These are phyloP conservation scores for Dryobotodes eremita DNA, from an alignment of 2,888 invertebrate genomes.

Conservation along the genomic window DNA sequence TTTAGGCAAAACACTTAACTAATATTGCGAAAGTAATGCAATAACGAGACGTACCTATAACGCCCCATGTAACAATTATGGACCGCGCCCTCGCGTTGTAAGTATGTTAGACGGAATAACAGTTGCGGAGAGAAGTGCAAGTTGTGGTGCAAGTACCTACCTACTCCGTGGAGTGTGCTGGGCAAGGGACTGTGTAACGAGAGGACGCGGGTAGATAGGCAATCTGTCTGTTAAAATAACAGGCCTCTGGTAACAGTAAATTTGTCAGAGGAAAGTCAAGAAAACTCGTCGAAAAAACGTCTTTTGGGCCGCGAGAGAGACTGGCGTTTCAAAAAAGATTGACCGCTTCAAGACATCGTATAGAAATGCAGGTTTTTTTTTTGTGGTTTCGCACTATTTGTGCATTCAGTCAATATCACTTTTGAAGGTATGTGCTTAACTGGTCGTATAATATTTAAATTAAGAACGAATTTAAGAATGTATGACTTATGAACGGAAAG, in stretches of 20 bases:
- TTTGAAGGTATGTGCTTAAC: no score
- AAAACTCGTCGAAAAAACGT: no score
- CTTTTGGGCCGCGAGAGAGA: no score
- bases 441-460: neutral
- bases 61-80: conserved; percentile 78
- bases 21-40: conserved; percentile 75
- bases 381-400: no score
- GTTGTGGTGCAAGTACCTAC: conserved; percentile 47
- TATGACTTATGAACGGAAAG: neutral
- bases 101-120: conserved; percentile 47
- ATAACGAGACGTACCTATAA: conserved; percentile 69
- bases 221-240: no score
- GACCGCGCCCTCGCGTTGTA: conserved; percentile 67
- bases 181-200: neutral
- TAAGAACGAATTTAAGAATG: neutral
- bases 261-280: neutral
- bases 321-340: neutral
- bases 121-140: conserved; percentile 56
- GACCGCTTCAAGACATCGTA: neutral
- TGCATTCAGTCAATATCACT: no score
- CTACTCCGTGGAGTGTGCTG: conserved; percentile 46
- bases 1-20: conserved; percentile 61
- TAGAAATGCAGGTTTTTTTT: no score
- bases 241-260: no score
- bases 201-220: conserved; percentile 13